Evolutionary conservation across 2,797 vertebrate genomes (phyloP), one percentile per base, ranked within the genome.

Genomic region (Lycodopsis pacificus): DNA sequence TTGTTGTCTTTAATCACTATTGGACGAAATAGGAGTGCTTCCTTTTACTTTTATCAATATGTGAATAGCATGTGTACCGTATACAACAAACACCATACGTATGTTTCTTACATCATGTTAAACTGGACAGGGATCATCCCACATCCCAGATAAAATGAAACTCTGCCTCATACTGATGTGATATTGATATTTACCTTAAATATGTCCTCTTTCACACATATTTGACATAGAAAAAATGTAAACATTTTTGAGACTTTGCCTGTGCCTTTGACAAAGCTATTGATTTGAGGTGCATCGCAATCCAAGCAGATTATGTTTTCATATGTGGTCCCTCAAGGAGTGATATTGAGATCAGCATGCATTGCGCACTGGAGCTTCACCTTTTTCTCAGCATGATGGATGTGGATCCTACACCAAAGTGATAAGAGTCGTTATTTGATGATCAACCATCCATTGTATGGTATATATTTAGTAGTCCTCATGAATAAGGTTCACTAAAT

Each of bases 341-440:
- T 70, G 86, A 89, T 92, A 88, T 71, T 78, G 71, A 89, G 91
- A 94, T 93, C 89, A 91, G 89, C 91, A 93, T 91, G 87, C 92
- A 71, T 49, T 86, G 87, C 46, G 76, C 90, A 89, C 80, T 77
- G 81, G 77, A 80, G 86, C 85, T 76, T 89, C 86, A 89, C 91
- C 88, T 91, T 90, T 91, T 91, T 83, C 79, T 63, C 82, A 71
- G 67, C 84, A 84, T 94, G 94, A 94, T 94, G 89, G 92, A 94
- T 94, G 92, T 90, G 90, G 72, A 66, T 88, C 67, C 80, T 48
- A 75, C 86, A 76, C 69, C 81, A 51, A 83, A 88, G 89, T 90
- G 94, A 94, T 93, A 92, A 89, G 86, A 91, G 91, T 92, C 89
- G 91, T 94, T 94, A 94, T 92, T 93, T 93, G 88, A 93, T 94